Evolutionary conservation across 2,113 vertebrate species (phyloP).

Genomic region (Arenaria interpres): DNA sequence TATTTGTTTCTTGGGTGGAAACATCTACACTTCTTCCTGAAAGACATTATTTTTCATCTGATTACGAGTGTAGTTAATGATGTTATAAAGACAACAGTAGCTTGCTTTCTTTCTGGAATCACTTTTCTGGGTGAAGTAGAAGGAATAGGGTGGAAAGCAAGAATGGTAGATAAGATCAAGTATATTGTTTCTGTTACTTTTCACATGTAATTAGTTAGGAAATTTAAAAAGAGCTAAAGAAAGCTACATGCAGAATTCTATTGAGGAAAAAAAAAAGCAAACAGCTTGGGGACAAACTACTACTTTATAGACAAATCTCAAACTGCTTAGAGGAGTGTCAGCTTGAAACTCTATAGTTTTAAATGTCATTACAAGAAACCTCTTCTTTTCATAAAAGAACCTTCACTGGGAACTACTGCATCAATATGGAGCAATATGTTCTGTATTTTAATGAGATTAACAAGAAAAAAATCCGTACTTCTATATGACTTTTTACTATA

Average conservation of each 20-base stretch:
- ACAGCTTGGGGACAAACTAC: not conserved
- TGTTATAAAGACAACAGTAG: not conserved
- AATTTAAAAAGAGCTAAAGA: not conserved
- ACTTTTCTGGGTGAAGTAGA: not conserved
- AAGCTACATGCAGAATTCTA: not conserved
- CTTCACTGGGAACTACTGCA: not conserved
- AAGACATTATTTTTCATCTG: not conserved
- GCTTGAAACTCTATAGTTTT: not conserved
- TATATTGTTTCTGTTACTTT: not conserved
- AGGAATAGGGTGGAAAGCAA: not conserved
- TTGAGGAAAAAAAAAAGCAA: not conserved
- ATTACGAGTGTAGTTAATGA: not conserved
- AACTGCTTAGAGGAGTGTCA: not conserved
- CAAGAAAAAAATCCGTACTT: not conserved
- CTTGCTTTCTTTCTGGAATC: not conserved
- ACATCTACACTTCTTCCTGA: not conserved
- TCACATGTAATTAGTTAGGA: not conserved
- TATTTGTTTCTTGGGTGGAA: not conserved
- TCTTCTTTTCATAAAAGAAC: not conserved
- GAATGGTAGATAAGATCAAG: not conserved
- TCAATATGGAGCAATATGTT: not conserved
- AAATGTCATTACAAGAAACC: not conserved
- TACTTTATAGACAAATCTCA: not conserved
- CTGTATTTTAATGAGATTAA: not conserved
- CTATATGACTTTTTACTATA: not conserved